These are phyloP conservation scores for Cheilosia vulpina DNA, from an alignment of 2,888 invertebrate species.

Conservation along the genomic window DNA sequence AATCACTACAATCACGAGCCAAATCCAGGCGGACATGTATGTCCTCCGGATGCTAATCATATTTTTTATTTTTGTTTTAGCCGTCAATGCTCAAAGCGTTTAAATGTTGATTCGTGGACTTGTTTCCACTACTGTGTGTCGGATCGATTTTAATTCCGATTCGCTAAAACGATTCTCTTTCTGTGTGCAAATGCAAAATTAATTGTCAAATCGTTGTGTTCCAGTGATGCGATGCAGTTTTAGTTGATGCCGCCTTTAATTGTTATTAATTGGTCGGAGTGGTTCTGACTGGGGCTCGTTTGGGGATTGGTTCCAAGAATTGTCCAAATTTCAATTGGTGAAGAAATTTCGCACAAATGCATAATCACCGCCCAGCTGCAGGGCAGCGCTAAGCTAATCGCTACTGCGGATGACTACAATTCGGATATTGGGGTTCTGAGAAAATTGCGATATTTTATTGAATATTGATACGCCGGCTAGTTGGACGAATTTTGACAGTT, in stretches of 20 bases:
- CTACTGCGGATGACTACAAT: background rate
- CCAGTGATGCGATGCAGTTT: conserved; percentile 40
- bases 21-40: conserved; percentile 61
- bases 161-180: conserved; percentile 3
- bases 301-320: conserved; percentile 70
- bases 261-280: conserved; percentile 61
- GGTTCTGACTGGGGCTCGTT: conserved; percentile 9
- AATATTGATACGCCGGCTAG: conserved; percentile 26
- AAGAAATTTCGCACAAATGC: conserved; percentile 20
- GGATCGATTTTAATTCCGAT: conserved; percentile 19
- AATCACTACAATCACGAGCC: conserved; percentile 72
- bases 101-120: background rate
- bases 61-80: conserved; percentile 2
- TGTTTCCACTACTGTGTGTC: background rate
- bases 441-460: conserved; percentile 23
- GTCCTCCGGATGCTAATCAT: conserved; percentile 57
- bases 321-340: conserved; percentile 57
- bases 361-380: conserved; percentile 47
- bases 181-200: conserved; percentile 48
- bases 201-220: conserved; percentile 41
- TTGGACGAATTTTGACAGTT: conserved; percentile 25
- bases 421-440: conserved; percentile 9
- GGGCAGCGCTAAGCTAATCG: background rate
- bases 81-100: conserved; percentile 37
- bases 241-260: conserved; percentile 56